phyloP scores from a whole-genome alignment of 2,797 vertebrate species.

The Pipistrellus nathusii region DNA sequence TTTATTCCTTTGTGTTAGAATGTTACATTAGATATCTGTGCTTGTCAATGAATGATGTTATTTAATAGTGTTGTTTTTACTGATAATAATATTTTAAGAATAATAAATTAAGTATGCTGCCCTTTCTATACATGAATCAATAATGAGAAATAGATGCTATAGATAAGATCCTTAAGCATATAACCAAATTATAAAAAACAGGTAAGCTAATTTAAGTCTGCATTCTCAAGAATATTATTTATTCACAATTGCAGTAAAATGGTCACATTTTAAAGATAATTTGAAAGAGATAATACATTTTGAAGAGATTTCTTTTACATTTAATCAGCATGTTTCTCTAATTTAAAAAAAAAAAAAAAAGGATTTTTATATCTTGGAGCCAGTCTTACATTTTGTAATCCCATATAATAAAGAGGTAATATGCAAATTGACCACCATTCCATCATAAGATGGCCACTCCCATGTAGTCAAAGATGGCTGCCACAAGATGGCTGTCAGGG shows the following conservation, averaged over 20 bases:
- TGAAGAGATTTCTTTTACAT: slow-evolving; percentile 69
- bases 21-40: background rate
- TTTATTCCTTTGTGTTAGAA: background rate
- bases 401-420: too few species aligned
- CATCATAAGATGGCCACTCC: too few species aligned
- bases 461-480: too few species aligned
- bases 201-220: slow-evolving; percentile 51
- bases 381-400: background rate
- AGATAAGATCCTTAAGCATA: slow-evolving; percentile 76
- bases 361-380: background rate
- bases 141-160: slow-evolving; percentile 78
- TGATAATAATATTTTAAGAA: background rate
- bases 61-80: background rate
- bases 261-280: slow-evolving; percentile 69
- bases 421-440: too few species aligned
- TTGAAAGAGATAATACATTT: slow-evolving; percentile 73
- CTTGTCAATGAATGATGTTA: background rate
- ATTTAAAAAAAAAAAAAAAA: background rate
- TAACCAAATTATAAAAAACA: slow-evolving; percentile 76
- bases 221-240: slow-evolving; percentile 73
- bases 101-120: background rate
- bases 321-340: slow-evolving; percentile 1
- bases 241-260: slow-evolving; percentile 78
- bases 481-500: too few species aligned
- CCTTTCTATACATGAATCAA: slow-evolving; percentile 59